phyloP scores from a whole-genome alignment of 2,797 vertebrate species.

The Lagorchestes hirsutus region DNA sequence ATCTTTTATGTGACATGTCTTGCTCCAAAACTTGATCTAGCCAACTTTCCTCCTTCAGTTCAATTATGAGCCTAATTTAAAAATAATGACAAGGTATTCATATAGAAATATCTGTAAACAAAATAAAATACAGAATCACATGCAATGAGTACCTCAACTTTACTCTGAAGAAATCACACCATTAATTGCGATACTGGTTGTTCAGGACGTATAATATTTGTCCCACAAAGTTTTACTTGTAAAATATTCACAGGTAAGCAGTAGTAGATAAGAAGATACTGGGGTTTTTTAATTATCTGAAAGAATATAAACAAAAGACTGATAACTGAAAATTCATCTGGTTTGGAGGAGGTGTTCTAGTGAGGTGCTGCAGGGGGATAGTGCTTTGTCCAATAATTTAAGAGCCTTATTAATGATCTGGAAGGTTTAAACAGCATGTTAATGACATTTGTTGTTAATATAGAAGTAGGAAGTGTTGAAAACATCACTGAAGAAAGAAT shows the following conservation, averaged over 20 bases:
- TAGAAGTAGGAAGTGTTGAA: conserved; percentile 33
- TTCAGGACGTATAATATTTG: conserved; percentile 8
- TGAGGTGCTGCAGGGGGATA: neutral
- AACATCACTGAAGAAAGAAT: neutral
- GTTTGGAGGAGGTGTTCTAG: neutral
- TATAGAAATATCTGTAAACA: neutral
- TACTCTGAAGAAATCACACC: neutral
- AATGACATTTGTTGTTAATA: conserved; percentile 23
- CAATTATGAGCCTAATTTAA: neutral
- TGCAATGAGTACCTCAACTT: conserved; percentile 6
- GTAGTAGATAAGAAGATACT: neutral
- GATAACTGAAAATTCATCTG: conserved; percentile 7
- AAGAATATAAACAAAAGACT: conserved; percentile 40
- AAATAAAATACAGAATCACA: neutral
- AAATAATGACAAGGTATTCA: neutral
- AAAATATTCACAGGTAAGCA: conserved; percentile 30
- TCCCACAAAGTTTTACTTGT: conserved; percentile 41
- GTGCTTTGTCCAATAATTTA: conserved; percentile 23
- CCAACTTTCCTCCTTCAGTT: neutral
- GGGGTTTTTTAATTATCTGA: neutral
- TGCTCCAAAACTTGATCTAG: neutral
- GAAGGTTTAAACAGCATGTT: neutral
- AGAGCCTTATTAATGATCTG: conserved; percentile 51
- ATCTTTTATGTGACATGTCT: neutral
- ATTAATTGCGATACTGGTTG: conserved; percentile 10